A percentile compares a stretch with the other conserved stretches of the same genome.
Evolutionary conservation across 2,113 vertebrate species (phyloP).

Genomic region (Cyphomyrus plagiostoma): DNA sequence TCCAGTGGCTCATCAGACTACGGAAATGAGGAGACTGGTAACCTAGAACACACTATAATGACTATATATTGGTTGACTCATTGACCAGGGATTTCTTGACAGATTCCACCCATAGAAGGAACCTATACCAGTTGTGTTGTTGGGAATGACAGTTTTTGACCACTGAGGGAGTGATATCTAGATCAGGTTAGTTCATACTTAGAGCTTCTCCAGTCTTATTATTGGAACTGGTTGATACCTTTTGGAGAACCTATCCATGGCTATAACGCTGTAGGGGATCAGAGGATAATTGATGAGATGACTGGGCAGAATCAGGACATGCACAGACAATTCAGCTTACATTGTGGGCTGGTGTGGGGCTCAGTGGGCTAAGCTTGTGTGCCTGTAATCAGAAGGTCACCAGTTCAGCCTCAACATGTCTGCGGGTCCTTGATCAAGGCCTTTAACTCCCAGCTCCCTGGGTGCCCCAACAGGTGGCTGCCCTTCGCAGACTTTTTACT

Average conservation of each 20-base stretch:
- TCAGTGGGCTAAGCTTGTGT: no score
- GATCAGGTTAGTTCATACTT: neutral
- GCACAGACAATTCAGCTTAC: neutral
- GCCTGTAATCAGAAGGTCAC: no score
- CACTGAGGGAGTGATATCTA: neutral
- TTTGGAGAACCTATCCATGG: neutral
- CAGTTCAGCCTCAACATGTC: no score
- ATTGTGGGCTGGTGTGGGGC: neutral
- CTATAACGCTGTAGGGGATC: neutral
- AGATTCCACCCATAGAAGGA: neutral
- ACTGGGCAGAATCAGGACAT: neutral
- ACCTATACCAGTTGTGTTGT: neutral
- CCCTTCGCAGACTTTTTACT: no score
- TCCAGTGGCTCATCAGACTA: neutral
- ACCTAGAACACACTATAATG: neutral
- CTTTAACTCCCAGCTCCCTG: no score
- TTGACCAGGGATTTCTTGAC: neutral
- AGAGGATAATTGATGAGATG: neutral
- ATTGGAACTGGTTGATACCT: neutral
- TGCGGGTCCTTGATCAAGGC: no score
- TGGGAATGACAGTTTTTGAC: neutral
- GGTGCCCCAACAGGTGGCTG: no score
- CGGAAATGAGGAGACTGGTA: neutral
- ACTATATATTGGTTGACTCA: neutral
- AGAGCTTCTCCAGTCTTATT: neutral